Conservation (phyloP, 1,140 invertebrate species). For the Brachionus manjavacas region DNA sequence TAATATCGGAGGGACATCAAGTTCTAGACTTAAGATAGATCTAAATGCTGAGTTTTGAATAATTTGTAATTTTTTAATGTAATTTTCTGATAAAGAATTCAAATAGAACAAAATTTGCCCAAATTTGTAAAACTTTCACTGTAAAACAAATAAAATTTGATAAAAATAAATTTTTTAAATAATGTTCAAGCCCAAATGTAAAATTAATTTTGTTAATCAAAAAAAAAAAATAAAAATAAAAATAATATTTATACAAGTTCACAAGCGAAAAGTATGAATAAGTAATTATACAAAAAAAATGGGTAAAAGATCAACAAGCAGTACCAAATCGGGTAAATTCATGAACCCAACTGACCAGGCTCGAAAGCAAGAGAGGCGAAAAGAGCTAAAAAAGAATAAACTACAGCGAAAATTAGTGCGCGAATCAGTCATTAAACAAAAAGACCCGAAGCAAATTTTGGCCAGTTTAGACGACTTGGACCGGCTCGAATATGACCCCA, state of each 20-base stretch:
- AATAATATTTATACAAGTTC: not conserved
- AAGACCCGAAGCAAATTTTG: slow-evolving; percentile 87
- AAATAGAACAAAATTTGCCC: too few species aligned
- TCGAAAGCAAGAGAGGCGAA: slow-evolving; percentile 92
- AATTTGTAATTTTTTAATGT: too few species aligned
- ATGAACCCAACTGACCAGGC: slow-evolving; percentile 99
- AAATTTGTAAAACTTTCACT: too few species aligned
- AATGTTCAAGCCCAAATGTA: too few species aligned
- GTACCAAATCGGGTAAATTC: slow-evolving; percentile 98
- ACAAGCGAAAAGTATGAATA: not conserved
- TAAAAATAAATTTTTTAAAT: too few species aligned
- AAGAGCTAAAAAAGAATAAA: slow-evolving; percentile 96
- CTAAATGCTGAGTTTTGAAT: too few species aligned
- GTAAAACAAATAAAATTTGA: too few species aligned
- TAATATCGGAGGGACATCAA: too few species aligned
- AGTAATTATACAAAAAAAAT: slow-evolving; percentile 58
- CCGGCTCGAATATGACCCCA: slow-evolving; percentile 93
- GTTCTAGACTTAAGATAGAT: too few species aligned
- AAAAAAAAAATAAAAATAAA: not conserved
- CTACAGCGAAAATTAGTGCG: slow-evolving; percentile 88
- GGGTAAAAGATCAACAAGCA: slow-evolving; percentile 90
- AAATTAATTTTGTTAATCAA: not conserved
- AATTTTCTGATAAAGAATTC: too few species aligned
- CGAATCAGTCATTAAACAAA: slow-evolving; percentile 92
- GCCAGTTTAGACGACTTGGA: slow-evolving; percentile 95